phyloP scores from a whole-genome alignment of 1,140 invertebrate species.

The Archegozetes longisetosus region DNA sequence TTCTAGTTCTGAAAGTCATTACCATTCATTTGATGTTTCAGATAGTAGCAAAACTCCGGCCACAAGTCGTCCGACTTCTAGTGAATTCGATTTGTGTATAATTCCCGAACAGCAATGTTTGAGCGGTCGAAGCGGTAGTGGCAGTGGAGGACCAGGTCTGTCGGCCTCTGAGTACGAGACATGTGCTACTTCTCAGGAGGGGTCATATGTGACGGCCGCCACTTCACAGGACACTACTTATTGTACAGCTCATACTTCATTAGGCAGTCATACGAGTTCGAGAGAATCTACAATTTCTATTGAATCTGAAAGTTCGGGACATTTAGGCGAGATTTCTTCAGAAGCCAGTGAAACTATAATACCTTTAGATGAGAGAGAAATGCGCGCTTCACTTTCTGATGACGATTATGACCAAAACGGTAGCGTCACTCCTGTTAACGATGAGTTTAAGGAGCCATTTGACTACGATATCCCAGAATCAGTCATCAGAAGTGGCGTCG shows the following conservation, averaged over 20 bases:
- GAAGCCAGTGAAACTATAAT: constrained; percentile 77
- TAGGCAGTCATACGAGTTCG: constrained; percentile 48
- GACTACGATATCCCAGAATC: constrained; percentile 34
- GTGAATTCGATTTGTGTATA: constrained; percentile 57
- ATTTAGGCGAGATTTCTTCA: constrained; percentile 62
- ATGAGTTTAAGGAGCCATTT: constrained; percentile 35
- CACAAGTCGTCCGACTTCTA: constrained; percentile 61
- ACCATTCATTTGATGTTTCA: constrained; percentile 51
- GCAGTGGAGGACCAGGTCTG: constrained; percentile 33
- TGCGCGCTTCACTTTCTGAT: constrained; percentile 16
- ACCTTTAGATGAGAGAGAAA: constrained; percentile 31
- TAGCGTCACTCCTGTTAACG: constrained; percentile 27
- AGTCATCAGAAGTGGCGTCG: constrained; percentile 25
- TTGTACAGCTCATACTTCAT: constrained; percentile 52
- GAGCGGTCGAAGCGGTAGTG: constrained; percentile 22
- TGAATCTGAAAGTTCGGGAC: constrained; percentile 70
- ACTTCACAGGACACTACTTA: constrained; percentile 61
- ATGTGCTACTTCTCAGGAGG: constrained; percentile 56
- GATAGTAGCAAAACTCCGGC: constrained; percentile 35
- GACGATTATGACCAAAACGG: constrained; percentile 22
- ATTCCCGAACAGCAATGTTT: not conserved
- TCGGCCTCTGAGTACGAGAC: constrained; percentile 65
- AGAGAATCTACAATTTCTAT: constrained; percentile 73
- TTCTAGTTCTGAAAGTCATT: constrained; percentile 74
- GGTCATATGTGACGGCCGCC: constrained; percentile 60